Conservation (phyloP, 2,113 vertebrate genomes). For the Planiliza haematocheilus region DNA sequence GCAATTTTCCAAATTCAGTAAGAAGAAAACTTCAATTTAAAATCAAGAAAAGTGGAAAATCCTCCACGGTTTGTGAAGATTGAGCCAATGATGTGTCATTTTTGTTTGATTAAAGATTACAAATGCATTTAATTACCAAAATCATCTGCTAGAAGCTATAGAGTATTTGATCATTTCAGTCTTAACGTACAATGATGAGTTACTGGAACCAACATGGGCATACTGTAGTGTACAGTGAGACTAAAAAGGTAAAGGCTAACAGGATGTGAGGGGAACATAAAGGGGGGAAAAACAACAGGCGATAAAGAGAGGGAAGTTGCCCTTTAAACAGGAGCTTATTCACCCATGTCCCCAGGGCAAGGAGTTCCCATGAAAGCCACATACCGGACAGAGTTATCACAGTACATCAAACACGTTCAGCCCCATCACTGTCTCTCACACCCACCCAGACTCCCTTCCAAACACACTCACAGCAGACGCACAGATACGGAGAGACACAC, state of each 20-base stretch:
- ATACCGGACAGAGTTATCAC: conserved; percentile 81
- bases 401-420: conserved; percentile 78
- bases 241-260: conserved; percentile 62
- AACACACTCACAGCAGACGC: conserved; percentile 40
- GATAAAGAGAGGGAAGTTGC: conserved; percentile 77
- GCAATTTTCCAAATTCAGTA: no score
- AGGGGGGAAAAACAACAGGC: conserved; percentile 60
- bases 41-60: no score
- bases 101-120: no score
- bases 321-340: conserved; percentile 80
- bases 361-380: conserved; percentile 82
- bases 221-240: conserved; percentile 34
- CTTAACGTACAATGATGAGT: not conserved
- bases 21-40: no score
- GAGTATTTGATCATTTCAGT: not conserved
- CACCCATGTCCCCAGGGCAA: conserved; percentile 73
- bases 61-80: no score
- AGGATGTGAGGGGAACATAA: conserved; percentile 65
- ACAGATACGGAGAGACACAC: conserved; percentile 50
- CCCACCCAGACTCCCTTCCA: conserved; percentile 42
- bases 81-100: no score
- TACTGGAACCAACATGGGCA: not conserved
- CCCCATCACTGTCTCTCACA: conserved; percentile 66
- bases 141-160: no score
- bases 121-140: not conserved